phyloP scores from a whole-genome alignment of 2,888 invertebrate genomes.

The Adineta ricciae region DNA sequence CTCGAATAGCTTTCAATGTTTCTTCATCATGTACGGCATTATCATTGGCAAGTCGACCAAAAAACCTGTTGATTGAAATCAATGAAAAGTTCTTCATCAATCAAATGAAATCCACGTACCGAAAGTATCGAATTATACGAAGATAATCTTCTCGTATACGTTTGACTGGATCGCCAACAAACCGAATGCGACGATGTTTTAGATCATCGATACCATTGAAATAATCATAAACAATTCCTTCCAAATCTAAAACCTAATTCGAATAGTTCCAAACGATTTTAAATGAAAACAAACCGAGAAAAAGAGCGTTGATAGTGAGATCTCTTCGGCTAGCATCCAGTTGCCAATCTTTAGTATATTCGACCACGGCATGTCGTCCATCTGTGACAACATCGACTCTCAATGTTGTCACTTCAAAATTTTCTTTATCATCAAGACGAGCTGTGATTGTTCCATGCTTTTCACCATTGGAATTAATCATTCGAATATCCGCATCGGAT shows the following conservation, averaged over 20 bases:
- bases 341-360: conserved; percentile 72
- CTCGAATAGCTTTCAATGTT: conserved; percentile 66
- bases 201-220: conserved; percentile 87
- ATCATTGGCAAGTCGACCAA: conserved; percentile 69
- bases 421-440: conserved; percentile 70
- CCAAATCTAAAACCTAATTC: not conserved
- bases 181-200: conserved; percentile 64
- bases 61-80: conserved; percentile 56
- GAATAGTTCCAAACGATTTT: not conserved
- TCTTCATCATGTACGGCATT: conserved; percentile 64
- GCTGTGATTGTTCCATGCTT: conserved; percentile 68
- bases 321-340: conserved; percentile 87
- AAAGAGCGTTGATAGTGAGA: conserved; percentile 95
- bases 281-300: conserved; percentile 58
- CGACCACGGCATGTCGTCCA: conserved; percentile 86
- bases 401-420: conserved; percentile 65
- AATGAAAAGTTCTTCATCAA: no score
- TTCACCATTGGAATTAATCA: conserved; percentile 68
- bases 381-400: conserved; percentile 81
- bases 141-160: conserved; percentile 91
- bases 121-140: conserved; percentile 69
- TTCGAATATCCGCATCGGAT: conserved; percentile 66
- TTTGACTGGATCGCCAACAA: conserved; percentile 76
- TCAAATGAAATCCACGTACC: conserved; percentile 36
- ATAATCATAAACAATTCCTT: conserved; percentile 66